These are phyloP conservation scores for Sacculina carcini DNA, from an alignment of 2,888 invertebrate genomes.

Conservation along the genomic window DNA sequence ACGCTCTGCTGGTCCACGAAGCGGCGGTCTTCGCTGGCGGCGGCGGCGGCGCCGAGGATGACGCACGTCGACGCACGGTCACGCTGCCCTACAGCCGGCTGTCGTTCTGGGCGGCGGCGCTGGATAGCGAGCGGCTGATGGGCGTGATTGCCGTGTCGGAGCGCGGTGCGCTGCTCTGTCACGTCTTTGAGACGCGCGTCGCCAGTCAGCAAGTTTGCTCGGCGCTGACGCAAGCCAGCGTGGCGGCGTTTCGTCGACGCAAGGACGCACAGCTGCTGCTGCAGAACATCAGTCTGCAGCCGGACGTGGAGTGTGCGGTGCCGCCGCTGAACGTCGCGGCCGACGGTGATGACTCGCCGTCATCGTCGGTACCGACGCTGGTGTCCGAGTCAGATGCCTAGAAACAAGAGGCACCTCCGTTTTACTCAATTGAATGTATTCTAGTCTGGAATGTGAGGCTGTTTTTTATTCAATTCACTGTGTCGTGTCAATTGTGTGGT, in stretches of 20 bases:
- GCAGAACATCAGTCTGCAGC: background rate
- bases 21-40: too few species aligned
- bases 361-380: too few species aligned
- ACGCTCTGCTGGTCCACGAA: background rate
- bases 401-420: too few species aligned
- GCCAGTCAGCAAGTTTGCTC: constrained; percentile 11
- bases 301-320: too few species aligned
- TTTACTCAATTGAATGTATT: too few species aligned
- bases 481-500: too few species aligned
- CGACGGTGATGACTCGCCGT: too few species aligned
- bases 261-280: constrained; percentile 6
- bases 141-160: background rate
- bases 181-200: constrained; percentile 12
- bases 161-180: constrained; percentile 9
- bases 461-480: too few species aligned
- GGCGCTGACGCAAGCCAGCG: constrained; percentile 12
- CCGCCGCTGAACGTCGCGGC: too few species aligned
- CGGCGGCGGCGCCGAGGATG: too few species aligned
- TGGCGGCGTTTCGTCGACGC: constrained; percentile 10
- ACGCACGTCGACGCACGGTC: background rate
- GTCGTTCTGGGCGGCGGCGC: constrained; percentile 1
- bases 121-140: constrained; percentile 1
- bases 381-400: too few species aligned
- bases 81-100: background rate
- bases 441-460: too few species aligned